These are phyloP conservation scores for Leptinotarsa haldemani DNA, from an alignment of 2,888 invertebrate genomes.

Conservation along the genomic window DNA sequence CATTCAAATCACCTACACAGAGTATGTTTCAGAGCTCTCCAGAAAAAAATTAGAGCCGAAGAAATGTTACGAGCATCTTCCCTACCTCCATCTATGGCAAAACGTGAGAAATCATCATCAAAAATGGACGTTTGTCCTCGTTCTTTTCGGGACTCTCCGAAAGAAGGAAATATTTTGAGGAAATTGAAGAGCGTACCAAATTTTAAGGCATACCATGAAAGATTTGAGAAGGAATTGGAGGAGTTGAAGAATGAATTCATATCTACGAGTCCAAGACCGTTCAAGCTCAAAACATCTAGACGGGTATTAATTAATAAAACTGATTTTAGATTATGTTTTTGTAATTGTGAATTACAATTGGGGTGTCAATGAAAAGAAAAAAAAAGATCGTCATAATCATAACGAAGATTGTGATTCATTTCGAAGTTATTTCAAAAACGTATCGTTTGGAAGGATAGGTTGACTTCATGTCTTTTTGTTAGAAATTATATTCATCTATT, in stretches of 20 bases:
- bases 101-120: conserved; percentile 67
- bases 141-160: conserved; percentile 36
- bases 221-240: conserved; percentile 61
- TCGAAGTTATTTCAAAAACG: too few species aligned
- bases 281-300: conserved; percentile 68
- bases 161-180: conserved; percentile 39
- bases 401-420: too few species aligned
- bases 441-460: too few species aligned
- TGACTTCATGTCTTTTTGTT: too few species aligned
- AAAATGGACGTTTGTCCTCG: conserved; percentile 61
- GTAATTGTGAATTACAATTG: too few species aligned
- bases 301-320: conserved; percentile 29
- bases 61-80: conserved; percentile 76
- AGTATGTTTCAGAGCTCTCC: conserved; percentile 68
- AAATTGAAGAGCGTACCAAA: conserved; percentile 54
- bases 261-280: conserved; percentile 60
- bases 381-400: too few species aligned
- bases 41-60: conserved; percentile 76
- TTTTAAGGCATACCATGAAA: conserved; percentile 63
- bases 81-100: conserved; percentile 77
- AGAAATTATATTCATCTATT: too few species aligned
- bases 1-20: too few species aligned
- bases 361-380: too few species aligned
- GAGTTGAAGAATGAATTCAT: conserved; percentile 66
- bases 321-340: not conserved